These are phyloP conservation scores for Drosophila obscura DNA, from an alignment of 1,140 invertebrate species.

Conservation along the genomic window DNA sequence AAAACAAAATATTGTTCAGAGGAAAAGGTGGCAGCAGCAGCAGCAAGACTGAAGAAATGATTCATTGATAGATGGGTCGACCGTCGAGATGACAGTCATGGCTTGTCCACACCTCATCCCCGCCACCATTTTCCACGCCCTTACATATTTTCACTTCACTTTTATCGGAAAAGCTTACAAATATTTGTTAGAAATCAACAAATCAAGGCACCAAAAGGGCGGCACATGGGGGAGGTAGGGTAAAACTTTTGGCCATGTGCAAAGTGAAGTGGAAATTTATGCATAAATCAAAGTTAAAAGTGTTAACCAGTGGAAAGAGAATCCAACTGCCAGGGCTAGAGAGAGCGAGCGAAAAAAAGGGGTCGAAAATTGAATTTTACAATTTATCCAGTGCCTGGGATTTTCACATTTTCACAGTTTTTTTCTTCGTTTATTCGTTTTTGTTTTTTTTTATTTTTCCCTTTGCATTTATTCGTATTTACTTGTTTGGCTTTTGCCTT, in stretches of 20 bases:
- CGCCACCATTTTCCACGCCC: not conserved
- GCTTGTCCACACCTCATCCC: slow-evolving; percentile 20
- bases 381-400: slow-evolving; percentile 47
- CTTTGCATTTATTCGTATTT: slow-evolving; percentile 61
- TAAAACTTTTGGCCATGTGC: slow-evolving; percentile 54
- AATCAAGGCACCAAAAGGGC: slow-evolving; percentile 51
- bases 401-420: not conserved
- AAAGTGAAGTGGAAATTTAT: slow-evolving; percentile 79
- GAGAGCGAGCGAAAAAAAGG: slow-evolving; percentile 20
- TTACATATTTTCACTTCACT: not conserved
- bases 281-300: slow-evolving; percentile 81
- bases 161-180: slow-evolving; percentile 66
- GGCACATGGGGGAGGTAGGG: not conserved
- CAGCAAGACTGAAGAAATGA: slow-evolving; percentile 55
- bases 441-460: slow-evolving; percentile 6
- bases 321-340: slow-evolving; percentile 22
- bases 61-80: slow-evolving; percentile 60
- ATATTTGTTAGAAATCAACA: slow-evolving; percentile 78
- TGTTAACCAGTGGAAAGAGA: slow-evolving; percentile 64
- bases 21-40: slow-evolving; percentile 24
- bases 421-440: not conserved
- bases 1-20: slow-evolving; percentile 26
- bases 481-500: slow-evolving; percentile 55
- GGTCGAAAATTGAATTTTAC: slow-evolving; percentile 76
- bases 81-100: slow-evolving; percentile 56